Base-by-base conservation (phyloP, 2,113 vertebrate genomes). In the Myrmecophaga tridactyla region DNA sequence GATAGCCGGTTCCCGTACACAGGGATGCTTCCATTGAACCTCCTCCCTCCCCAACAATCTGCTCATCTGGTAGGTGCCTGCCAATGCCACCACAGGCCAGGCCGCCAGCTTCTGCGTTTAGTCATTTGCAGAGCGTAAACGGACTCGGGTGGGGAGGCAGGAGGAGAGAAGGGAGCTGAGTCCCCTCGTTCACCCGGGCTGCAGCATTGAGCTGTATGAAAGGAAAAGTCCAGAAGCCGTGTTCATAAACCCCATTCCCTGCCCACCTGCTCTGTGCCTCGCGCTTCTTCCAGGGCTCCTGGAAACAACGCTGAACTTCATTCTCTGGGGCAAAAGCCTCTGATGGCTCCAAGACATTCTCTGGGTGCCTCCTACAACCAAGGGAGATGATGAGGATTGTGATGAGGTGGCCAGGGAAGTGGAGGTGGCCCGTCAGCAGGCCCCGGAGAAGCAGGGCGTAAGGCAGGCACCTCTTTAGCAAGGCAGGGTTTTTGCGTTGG, bases 1-100 rank as follows among this genome's bases (percentile, higher is more conserved):
- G 98, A 98, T 98, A 98, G 98, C 98, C 98, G 97, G 98, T 98
- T 98, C 98, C 98, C 97, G 18, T 98, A 98, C 98, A 98, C 98
- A 98, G 98, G 97, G 97, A 98, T 98, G 98, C 97, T 97, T 51
- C 48, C 48, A 51, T 51, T 51, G 48, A 51, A 51, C 14, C 14
- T 51, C 48, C 48, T 13, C 48, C 48, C 48, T 13, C 48, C 48
- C 48, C 48, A 51, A 13, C 48, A 51, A 98, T 98, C 98, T 98
- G 98, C 97, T 97, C 96, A 97, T 97, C 98, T 98, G 97, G 96
- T 97, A 97, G 98, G 96, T 96, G 86, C 97, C 97, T 97, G 97
- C 97, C 98, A 98, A 97, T 97, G 97, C 97, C 98, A 97, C 96
- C 96, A 86, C 94, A 97, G 96, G 63, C 96, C 97, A 96, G 93